Percentiles rank a stretch among this genome's conserved stretches.
Evolutionary conservation across 1,140 invertebrate genomes (phyloP).

Genomic region (Diachasmimorpha longicaudata): DNA sequence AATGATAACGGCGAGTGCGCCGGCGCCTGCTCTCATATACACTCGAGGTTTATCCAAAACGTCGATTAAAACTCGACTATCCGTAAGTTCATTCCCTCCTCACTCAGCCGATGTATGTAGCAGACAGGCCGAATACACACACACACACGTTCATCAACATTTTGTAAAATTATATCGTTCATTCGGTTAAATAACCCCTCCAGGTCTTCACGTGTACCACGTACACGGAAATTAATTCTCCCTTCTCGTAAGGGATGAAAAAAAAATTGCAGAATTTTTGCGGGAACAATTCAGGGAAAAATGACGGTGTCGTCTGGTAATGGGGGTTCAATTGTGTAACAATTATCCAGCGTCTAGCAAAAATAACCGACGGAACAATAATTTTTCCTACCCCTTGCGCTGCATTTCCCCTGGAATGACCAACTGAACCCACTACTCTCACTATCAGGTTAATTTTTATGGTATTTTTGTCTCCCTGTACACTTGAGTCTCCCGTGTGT

Average conservation of each 20-base stretch:
- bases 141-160: neutral
- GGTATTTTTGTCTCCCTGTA: too few relatives aligned
- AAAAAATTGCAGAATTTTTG: too few relatives aligned
- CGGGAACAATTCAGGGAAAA: too few relatives aligned
- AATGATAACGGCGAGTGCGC: slow-evolving; percentile 17
- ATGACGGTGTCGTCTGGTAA: too few relatives aligned
- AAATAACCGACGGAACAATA: too few relatives aligned
- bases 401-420: too few relatives aligned
- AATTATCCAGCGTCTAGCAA: too few relatives aligned
- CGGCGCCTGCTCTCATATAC: neutral
- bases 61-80: slow-evolving; percentile 11
- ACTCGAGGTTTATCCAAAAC: neutral
- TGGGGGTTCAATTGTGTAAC: too few relatives aligned
- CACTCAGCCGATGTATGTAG: neutral
- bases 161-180: neutral
- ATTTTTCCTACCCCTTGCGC: too few relatives aligned
- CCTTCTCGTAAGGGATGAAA: neutral
- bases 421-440: too few relatives aligned
- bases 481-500: neutral
- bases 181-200: neutral
- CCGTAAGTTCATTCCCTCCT: neutral
- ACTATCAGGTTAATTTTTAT: too few relatives aligned
- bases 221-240: neutral
- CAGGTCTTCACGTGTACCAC: too few relatives aligned
- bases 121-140: neutral